Evolutionary conservation across 1,140 invertebrate genomes (phyloP).

Genomic region (Drosophila triauraria): DNA sequence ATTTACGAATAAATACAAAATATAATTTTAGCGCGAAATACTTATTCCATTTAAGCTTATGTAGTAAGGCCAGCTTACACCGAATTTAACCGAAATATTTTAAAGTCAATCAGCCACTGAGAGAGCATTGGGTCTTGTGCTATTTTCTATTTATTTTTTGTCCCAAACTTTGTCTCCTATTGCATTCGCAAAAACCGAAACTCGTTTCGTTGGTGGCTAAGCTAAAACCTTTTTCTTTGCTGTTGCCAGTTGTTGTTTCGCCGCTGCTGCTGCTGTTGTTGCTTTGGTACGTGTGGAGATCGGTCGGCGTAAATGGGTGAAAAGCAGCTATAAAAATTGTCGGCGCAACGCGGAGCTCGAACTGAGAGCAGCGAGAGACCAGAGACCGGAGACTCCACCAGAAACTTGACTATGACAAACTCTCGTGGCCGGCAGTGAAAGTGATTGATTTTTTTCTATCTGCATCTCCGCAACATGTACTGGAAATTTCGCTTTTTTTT

Average conservation of each 20-base stretch:
- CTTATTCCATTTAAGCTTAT: neutral
- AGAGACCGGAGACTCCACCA: constrained; percentile 23
- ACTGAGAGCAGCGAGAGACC: constrained; percentile 8
- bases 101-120: constrained; percentile 3
- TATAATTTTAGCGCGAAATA: neutral
- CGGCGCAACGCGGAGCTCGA: constrained; percentile 13
- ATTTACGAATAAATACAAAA: neutral
- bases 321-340: constrained; percentile 75
- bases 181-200: constrained; percentile 65
- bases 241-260: neutral
- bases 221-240: constrained; percentile 35
- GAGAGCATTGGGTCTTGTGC: constrained; percentile 10
- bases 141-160: neutral
- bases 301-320: constrained; percentile 68
- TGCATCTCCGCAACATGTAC: constrained; percentile 35
- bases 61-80: constrained; percentile 15
- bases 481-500: constrained; percentile 70
- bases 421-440: constrained; percentile 63
- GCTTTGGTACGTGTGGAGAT: constrained; percentile 63
- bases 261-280: neutral
- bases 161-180: constrained; percentile 46
- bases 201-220: constrained; percentile 56
- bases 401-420: constrained; percentile 61
- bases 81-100: constrained; percentile 21
- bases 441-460: constrained; percentile 72